Conservation (phyloP, 2,888 invertebrate species). For the Drosophila maculinotata region DNA sequence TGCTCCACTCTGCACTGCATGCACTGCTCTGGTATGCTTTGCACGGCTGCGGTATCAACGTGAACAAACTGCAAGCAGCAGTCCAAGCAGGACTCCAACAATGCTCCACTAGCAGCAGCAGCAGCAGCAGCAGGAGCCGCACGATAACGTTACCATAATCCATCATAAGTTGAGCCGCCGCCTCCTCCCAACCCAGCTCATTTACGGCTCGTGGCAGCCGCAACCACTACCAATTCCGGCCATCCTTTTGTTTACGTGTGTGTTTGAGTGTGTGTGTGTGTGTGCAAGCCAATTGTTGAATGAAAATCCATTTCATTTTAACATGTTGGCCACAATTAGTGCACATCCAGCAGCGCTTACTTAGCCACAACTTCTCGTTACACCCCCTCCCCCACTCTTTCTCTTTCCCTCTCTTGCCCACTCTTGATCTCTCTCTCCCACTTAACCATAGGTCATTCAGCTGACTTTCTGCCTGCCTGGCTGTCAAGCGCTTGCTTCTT, state of each 20-base stretch:
- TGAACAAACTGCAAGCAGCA: slow-evolving; percentile 30
- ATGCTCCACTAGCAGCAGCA: slow-evolving; percentile 38
- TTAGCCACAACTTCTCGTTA: slow-evolving; percentile 34
- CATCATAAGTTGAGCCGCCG: slow-evolving; percentile 73
- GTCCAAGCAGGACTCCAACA: slow-evolving; percentile 41
- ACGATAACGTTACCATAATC: slow-evolving; percentile 70
- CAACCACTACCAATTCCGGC: slow-evolving; percentile 11
- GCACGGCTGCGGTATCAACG: slow-evolving; percentile 36
- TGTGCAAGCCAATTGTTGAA: slow-evolving; percentile 77
- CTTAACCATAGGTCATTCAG: slow-evolving; percentile 23
- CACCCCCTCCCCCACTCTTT: not conserved
- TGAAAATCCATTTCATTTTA: slow-evolving; percentile 84
- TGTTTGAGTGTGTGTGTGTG: slow-evolving; percentile 20
- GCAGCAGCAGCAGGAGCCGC: slow-evolving; percentile 23
- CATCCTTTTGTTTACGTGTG: slow-evolving; percentile 44
- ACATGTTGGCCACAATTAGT: slow-evolving; percentile 84
- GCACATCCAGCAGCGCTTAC: slow-evolving; percentile 68
- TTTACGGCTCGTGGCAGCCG: slow-evolving; percentile 35
- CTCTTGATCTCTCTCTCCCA: not conserved
- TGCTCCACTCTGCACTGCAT: slow-evolving; percentile 8
- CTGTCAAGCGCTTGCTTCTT: slow-evolving; percentile 24
- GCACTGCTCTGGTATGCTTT: not conserved
- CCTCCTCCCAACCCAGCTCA: slow-evolving; percentile 47
- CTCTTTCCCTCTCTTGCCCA: not conserved
- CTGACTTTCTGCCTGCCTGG: slow-evolving; percentile 7